Evolutionary conservation across 2,113 vertebrate species (phyloP), one percentile per base, ranked within the genome.

Genomic region (Anthoscopus minutus): DNA sequence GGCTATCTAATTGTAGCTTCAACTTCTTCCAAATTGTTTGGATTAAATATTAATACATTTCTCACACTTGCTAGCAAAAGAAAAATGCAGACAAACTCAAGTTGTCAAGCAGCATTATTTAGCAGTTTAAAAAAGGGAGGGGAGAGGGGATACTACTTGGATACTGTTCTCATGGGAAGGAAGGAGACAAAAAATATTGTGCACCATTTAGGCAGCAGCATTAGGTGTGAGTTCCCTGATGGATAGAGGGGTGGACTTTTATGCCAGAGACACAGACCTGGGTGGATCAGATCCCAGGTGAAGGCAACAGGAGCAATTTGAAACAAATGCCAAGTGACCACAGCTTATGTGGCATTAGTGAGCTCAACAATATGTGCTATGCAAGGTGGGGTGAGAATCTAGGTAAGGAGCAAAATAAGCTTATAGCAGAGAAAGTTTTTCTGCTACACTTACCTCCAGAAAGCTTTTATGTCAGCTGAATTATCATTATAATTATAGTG

Each of bases 11-110:
- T 96, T 98, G 98, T 96, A 96, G 97, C 95, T 97, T 98, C 97
- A 97, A 98, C 95, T 96, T 97, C 97, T 97, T 97, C 96, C 97
- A 98, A 98, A 98, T 97, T 97, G 96, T 97, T 96, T 93, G 93
- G 97, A 98, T 98, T 98, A 98, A 99, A 98, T 98, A 99, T 98
- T 98, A 98, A 98, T 91, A 96, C 71, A 89, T 91, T 95, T 78
- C 94, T 98, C 95, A 96, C 94, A 96, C 81, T 96, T 95, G 54
- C 86, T 84, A 93, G 72, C 6, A 66, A 71, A 92, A 78, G 90
- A 92, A 83, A 91, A 57, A 74, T 15, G 50, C 64, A 38, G 24
- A 14, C 93, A 74, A 89, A 87, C 79, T 57, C 67, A 70, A 95
- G 84, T 93, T 90, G 93, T 91, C 77, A 93, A 92, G 37, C 19